phyloP scores from a whole-genome alignment of 2,113 vertebrate genomes.

The Campylomormyrus tamandua region DNA sequence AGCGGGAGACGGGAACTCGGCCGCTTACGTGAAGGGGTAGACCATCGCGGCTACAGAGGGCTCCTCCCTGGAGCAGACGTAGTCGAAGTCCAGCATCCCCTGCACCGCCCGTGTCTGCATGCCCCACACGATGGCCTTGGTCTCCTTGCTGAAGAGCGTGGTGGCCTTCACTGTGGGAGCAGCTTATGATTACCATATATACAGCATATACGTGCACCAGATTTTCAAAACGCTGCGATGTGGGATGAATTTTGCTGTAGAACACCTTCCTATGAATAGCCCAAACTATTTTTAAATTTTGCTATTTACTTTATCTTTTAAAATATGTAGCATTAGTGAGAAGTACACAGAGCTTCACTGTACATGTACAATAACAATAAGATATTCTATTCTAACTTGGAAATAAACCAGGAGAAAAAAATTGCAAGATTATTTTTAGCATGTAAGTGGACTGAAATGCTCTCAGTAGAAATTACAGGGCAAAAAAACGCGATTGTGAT shows the following conservation, averaged over 20 bases:
- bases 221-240: neutral
- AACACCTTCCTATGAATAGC: neutral
- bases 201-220: neutral
- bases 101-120: constrained; percentile 97
- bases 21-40: constrained; percentile 88
- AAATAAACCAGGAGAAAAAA: neutral
- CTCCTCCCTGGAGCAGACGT: constrained; percentile 82
- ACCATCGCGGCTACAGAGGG: constrained; percentile 93
- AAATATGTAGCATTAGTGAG: neutral
- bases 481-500: neutral
- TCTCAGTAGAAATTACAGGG: neutral
- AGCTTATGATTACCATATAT: neutral
- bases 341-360: neutral
- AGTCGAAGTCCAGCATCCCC: constrained; percentile 97
- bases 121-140: constrained; percentile 92
- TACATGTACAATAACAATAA: neutral
- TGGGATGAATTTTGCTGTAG: neutral
- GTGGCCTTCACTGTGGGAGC: constrained; percentile 68
- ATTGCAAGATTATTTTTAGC: neutral
- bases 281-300: neutral
- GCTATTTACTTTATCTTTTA: neutral
- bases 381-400: neutral
- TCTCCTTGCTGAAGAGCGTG: constrained; percentile 79
- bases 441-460: neutral
- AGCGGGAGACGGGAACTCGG: neutral